A percentile compares a stretch with the other conserved stretches of the same genome.
Conservation (phyloP, 2,888 invertebrate genomes). For the Ichneumon xanthorius region DNA sequence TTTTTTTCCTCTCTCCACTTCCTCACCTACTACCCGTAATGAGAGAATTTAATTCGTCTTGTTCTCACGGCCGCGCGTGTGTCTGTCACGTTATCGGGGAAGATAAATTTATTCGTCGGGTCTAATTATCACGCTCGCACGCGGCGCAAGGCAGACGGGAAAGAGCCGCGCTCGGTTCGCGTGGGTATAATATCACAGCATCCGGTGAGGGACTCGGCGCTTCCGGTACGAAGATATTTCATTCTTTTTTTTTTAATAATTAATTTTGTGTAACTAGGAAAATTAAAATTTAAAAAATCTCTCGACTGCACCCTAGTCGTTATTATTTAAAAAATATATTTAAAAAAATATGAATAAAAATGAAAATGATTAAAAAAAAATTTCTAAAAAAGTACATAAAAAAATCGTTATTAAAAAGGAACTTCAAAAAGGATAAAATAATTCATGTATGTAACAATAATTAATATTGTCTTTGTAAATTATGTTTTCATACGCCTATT, state of each 20-base stretch:
- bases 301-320: no score
- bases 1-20: slow-evolving; percentile 30
- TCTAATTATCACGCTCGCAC: slow-evolving; percentile 46
- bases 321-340: no score
- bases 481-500: no score
- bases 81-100: slow-evolving; percentile 46
- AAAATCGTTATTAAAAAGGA: no score
- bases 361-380: no score
- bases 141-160: slow-evolving; percentile 36
- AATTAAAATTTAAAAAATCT: no score
- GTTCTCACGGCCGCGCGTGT: background rate
- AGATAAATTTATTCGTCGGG: slow-evolving; percentile 41
- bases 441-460: no score
- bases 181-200: slow-evolving; percentile 40
- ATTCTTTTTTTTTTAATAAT: background rate
- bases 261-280: background rate
- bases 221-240: slow-evolving; percentile 32
- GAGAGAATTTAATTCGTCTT: slow-evolving; percentile 28
- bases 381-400: no score
- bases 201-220: slow-evolving; percentile 38
- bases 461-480: no score
- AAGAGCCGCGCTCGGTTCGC: slow-evolving; percentile 48
- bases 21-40: slow-evolving; percentile 3
- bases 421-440: no score
- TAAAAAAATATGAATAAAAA: no score